Base-by-base conservation (phyloP, 2,797 vertebrate genomes). In the Todus mexicanus region DNA sequence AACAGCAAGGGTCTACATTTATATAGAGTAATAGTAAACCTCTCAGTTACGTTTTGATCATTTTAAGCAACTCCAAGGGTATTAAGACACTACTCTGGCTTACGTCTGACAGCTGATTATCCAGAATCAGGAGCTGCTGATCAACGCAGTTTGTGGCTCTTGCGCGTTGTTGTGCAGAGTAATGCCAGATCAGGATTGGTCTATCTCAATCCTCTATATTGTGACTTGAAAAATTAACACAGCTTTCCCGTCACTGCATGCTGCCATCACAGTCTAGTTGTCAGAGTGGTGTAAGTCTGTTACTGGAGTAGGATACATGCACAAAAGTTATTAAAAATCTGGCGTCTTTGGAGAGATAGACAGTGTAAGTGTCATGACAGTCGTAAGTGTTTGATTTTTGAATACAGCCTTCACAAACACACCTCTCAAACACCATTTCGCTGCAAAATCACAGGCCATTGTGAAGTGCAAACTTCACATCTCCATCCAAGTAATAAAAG, bases 251-350 rank as follows among this genome's bases (percentile, higher is more conserved):
- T 86, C 54, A 25, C 15, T 79, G 91, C 92, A 64, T 40, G 57
- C 72, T 74, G 47, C 65, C 73, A 87, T 71, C 66, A 71, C 42
- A 2, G 9, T 69, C 57, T 66, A 60, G 45, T 79, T 93, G 65
- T 61, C 42, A 84, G 78, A 19, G 25, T 40, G 31, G 47, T 74
- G 94, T 63, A 57, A 73, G 61, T 61, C 45, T 72, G 43, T 70
- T 80, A 50, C 33, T 83, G 35, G 47, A 56, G 47, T 31, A 54
- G 35, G 64, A 85, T 43, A 48, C 19, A 8, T 37, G 54, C 63
- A 92, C 63, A 86, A 86, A 78, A 79, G 37, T 43, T 89, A 72
- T 85, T 81, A 60, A 92, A 90, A 94, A 82, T 53, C 60, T 63
- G n/a, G 13, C 12, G 26, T 87, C 71, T 88, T 33, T 20, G 78